These are phyloP conservation scores for Drosophila sp. DNA, from an alignment of 1,140 invertebrate genomes.

Conservation along the genomic window DNA sequence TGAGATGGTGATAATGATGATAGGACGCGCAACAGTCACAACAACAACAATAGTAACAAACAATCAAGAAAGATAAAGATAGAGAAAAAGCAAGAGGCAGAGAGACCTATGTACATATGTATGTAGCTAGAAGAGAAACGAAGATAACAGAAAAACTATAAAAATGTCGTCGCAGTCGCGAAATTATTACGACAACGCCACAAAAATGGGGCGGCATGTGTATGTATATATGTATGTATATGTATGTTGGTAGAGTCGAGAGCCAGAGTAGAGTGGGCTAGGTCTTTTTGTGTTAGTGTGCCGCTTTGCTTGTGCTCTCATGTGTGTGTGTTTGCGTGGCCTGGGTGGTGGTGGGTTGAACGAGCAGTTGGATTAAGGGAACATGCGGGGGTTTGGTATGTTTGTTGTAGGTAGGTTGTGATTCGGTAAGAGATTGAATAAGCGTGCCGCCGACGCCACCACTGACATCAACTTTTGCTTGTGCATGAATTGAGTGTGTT, in stretches of 20 bases:
- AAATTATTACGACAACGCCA: slow-evolving; percentile 73
- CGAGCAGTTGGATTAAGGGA: too few species aligned
- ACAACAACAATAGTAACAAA: slow-evolving; percentile 44
- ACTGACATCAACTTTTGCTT: slow-evolving; percentile 2
- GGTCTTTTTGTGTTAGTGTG: background rate
- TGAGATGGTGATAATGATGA: slow-evolving; percentile 21
- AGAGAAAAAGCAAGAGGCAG: slow-evolving; percentile 24
- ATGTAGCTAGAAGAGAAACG: slow-evolving; percentile 1
- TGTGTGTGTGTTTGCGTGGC: background rate
- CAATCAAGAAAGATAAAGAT: slow-evolving; percentile 28
- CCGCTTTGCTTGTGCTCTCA: background rate
- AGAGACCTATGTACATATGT: background rate
- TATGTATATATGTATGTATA: slow-evolving; percentile 43
- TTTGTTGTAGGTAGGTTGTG: slow-evolving; percentile 16
- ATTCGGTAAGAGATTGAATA: slow-evolving; percentile 61
- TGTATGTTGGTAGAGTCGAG: slow-evolving; percentile 16
- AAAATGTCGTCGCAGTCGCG: slow-evolving; percentile 73
- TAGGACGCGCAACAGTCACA: slow-evolving; percentile 38
- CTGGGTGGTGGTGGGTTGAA: background rate
- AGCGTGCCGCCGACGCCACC: slow-evolving; percentile 12
- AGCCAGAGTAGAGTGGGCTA: slow-evolving; percentile 7
- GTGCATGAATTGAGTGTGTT: slow-evolving; percentile 10
- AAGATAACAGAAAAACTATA: slow-evolving; percentile 61
- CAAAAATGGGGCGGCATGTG: slow-evolving; percentile 63
- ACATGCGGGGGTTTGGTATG: background rate